Conservation (phyloP, 2,113 vertebrate species). For the pig (Sus scrofa) region T2T-Sscrofa CM000817.6:171686001-171686500, state of each 20-base stretch:
- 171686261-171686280: constrained; percentile 76
- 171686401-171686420: not conserved
- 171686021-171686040: constrained; percentile 85
- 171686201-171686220: constrained; percentile 82
- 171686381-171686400: constrained; percentile 52
- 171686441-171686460: not conserved
- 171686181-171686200: constrained; percentile 88
- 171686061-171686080: constrained; percentile 77
- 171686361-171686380: constrained; percentile 83
- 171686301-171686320: constrained; percentile 98
- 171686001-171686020: constrained; percentile 86
- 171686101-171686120: constrained; percentile 86
- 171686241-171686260: constrained; percentile 39
- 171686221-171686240: constrained; percentile 73
- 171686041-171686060: constrained; percentile 79
- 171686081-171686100: constrained; percentile 84
- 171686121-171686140: constrained; percentile 86
- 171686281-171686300: constrained; percentile 88
- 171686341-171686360: constrained; percentile 92
- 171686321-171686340: constrained; percentile 96
- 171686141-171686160: constrained; percentile 87
- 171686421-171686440: not conserved
- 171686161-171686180: constrained; percentile 84
- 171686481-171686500: not conserved
- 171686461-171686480: not conserved